Percentiles rank a stretch among this genome's conserved stretches.
Conservation (phyloP, 2,797 vertebrate species). For the Pseudopleuronectes americanus region DNA sequence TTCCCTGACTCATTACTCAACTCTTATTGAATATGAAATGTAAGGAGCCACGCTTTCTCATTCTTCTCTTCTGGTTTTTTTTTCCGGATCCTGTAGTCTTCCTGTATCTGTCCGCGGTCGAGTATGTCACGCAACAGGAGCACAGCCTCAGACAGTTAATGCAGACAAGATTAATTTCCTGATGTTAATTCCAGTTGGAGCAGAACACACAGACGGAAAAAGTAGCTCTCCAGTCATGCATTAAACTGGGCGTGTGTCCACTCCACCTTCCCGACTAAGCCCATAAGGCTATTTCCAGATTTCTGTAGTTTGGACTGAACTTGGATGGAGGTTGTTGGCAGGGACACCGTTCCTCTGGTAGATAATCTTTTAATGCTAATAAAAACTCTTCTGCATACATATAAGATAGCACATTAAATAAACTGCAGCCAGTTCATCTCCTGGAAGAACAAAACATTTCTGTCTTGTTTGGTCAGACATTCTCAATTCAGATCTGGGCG, state of each 20-base stretch:
- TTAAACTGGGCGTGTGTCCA: slow-evolving; percentile 77
- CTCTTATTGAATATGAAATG: slow-evolving; percentile 76
- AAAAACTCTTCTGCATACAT: slow-evolving; percentile 21
- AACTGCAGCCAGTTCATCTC: slow-evolving; percentile 6
- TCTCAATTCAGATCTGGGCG: slow-evolving; percentile 41
- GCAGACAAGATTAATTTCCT: slow-evolving; percentile 83
- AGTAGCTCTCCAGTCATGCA: slow-evolving; percentile 44
- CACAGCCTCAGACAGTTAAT: slow-evolving; percentile 72
- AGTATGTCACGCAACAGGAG: slow-evolving; percentile 68
- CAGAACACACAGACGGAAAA: slow-evolving; percentile 45
- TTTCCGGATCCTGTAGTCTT: slow-evolving; percentile 33
- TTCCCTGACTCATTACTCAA: slow-evolving; percentile 67
- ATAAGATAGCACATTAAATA: slow-evolving; percentile 12
- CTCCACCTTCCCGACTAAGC: slow-evolving; percentile 73
- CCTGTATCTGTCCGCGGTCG: slow-evolving; percentile 48
- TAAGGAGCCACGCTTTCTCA: slow-evolving; percentile 43
- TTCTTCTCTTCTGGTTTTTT: slow-evolving; percentile 35
- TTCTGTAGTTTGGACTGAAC: slow-evolving; percentile 63
- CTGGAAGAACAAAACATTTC: slow-evolving; percentile 24
- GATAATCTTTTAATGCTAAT: slow-evolving; percentile 31
- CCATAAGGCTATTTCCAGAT: slow-evolving; percentile 73
- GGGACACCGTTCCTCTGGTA: slow-evolving; percentile 13
- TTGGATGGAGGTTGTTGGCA: slow-evolving; percentile 51
- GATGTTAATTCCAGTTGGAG: slow-evolving; percentile 78
- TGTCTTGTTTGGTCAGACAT: slow-evolving; percentile 21